A percentile compares a stretch with the other conserved stretches of the same genome.
Conservation (phyloP, 2,797 vertebrate species). For the Pogonophryne albipinna region DNA sequence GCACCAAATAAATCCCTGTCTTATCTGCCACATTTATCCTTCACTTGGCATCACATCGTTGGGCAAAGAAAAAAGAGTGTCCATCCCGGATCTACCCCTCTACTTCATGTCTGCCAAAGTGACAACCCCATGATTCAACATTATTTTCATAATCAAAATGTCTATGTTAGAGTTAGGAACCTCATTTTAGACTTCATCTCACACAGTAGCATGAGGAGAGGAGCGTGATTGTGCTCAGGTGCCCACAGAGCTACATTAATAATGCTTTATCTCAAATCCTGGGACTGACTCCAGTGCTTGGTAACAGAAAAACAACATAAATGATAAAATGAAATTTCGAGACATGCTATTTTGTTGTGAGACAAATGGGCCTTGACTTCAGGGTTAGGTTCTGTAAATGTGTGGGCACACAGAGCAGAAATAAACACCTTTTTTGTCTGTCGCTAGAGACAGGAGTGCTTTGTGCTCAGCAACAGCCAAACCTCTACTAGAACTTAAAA, state of each 20-base stretch:
- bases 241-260: constrained; percentile 45
- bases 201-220: constrained; percentile 29
- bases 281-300: constrained; percentile 22
- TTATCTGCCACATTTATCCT: constrained; percentile 77
- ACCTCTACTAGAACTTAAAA: constrained; percentile 35
- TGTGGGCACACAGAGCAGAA: constrained; percentile 41
- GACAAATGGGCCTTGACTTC: constrained; percentile 49
- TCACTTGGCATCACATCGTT: constrained; percentile 51
- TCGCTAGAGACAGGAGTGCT: constrained; percentile 39
- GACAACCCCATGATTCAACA: constrained; percentile 39
- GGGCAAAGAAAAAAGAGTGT: no score
- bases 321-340: constrained; percentile 43
- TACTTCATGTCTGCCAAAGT: constrained; percentile 9
- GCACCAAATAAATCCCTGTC: constrained; percentile 64
- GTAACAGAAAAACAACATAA: constrained; percentile 9
- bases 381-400: constrained; percentile 44
- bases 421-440: constrained; percentile 43
- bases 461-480: constrained; percentile 28
- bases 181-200: constrained; percentile 26
- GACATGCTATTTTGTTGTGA: constrained; percentile 44
- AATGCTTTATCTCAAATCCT: constrained; percentile 56
- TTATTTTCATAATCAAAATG: constrained; percentile 36
- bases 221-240: constrained; percentile 28
- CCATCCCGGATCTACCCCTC: constrained; percentile 35
- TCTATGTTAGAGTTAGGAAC: constrained; percentile 47